Percentiles rank a stretch among this genome's conserved stretches.
Evolutionary conservation across 2,113 vertebrate genomes (phyloP).

Genomic region (Quiscalus mexicanus): DNA sequence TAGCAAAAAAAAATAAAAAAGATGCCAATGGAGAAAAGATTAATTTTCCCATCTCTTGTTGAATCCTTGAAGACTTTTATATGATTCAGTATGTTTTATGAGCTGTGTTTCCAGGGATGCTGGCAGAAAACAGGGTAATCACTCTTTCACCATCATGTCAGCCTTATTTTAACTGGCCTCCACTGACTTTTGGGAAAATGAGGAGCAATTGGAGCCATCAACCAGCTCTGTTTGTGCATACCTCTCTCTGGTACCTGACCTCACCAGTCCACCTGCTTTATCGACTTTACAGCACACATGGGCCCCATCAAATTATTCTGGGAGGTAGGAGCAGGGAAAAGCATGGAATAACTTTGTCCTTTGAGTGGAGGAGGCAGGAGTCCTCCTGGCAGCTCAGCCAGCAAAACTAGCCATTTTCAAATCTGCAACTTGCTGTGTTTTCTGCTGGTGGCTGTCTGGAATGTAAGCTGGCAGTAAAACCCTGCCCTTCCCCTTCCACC

Average conservation of each 20-base stretch:
- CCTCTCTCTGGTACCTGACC: neutral
- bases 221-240: neutral
- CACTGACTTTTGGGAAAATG: neutral
- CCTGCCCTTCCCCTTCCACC: neutral
- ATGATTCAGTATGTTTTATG: conserved; percentile 37
- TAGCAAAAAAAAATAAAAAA: neutral
- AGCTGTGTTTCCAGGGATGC: conserved; percentile 15
- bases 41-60: neutral
- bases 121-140: conserved; percentile 25
- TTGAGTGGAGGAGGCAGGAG: neutral
- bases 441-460: neutral
- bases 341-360: neutral
- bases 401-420: neutral
- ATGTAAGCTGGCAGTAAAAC: neutral
- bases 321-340: neutral
- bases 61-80: conserved; percentile 46
- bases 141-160: conserved; percentile 30
- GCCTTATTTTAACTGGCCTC: conserved; percentile 32
- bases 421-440: neutral
- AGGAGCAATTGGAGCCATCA: neutral
- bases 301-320: neutral
- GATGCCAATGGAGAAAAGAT: conserved; percentile 10
- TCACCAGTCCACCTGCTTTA: neutral
- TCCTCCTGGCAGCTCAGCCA: neutral
- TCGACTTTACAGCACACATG: neutral